Conservation (phyloP, 2,888 invertebrate genomes). For the Ochropleura leucogaster region DNA sequence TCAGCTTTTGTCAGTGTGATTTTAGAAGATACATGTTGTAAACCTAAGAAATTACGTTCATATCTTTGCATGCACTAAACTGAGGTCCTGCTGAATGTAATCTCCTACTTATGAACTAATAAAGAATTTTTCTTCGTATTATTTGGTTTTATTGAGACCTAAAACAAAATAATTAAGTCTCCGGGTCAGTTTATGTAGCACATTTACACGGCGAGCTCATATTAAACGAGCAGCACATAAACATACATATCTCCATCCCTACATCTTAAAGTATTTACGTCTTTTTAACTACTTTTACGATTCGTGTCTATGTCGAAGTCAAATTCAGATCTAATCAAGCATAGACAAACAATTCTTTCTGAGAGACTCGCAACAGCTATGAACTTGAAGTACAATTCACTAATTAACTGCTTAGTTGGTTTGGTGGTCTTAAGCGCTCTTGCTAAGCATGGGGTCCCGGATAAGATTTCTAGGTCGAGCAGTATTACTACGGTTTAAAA, state of each 20-base stretch:
- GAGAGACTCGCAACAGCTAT: no score
- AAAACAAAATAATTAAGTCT: constrained; percentile 40
- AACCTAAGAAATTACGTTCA: constrained; percentile 35
- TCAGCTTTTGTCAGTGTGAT: constrained; percentile 31
- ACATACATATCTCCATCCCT: background rate
- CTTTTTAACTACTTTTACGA: background rate
- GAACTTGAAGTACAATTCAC: background rate
- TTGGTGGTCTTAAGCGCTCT: background rate
- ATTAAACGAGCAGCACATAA: constrained; percentile 17
- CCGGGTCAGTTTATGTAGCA: constrained; percentile 33
- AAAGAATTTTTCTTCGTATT: constrained; percentile 54
- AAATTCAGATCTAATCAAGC: no score
- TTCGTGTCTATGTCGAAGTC: no score
- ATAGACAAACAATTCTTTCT: background rate
- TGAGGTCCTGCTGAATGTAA: constrained; percentile 53
- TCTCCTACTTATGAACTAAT: constrained; percentile 58
- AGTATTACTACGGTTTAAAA: background rate
- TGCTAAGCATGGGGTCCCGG: background rate
- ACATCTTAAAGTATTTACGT: background rate
- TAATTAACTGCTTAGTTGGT: background rate
- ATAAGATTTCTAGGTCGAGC: background rate
- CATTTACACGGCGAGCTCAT: constrained; percentile 40
- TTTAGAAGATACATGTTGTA: constrained; percentile 31
- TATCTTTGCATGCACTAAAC: constrained; percentile 41
- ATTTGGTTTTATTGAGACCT: constrained; percentile 49